Conservation (phyloP, 2,797 vertebrate species). For the Distichodus sexfasciatus region DNA sequence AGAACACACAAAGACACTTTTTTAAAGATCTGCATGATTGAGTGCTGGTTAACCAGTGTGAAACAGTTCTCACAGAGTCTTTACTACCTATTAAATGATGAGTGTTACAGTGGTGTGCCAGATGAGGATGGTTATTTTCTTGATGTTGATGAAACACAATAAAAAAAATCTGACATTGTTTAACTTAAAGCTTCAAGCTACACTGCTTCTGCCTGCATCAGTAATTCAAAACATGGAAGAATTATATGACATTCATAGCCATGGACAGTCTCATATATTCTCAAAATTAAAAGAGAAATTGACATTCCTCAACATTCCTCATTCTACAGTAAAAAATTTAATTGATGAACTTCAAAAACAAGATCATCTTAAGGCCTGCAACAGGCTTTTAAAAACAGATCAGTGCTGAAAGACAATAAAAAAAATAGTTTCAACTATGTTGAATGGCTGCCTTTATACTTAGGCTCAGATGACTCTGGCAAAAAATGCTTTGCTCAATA, state of each 20-base stretch:
- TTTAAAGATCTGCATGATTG: too few relatives aligned
- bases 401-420: constrained; percentile 8
- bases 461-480: background rate
- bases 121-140: too few relatives aligned
- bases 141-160: too few relatives aligned
- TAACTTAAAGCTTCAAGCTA: constrained; percentile 42
- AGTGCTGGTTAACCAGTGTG: too few relatives aligned
- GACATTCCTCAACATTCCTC: constrained; percentile 1
- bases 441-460: background rate
- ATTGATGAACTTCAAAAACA: constrained; percentile 8
- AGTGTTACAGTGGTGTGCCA: too few relatives aligned
- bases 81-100: too few relatives aligned
- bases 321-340: background rate
- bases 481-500: background rate
- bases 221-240: constrained; percentile 47
- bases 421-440: constrained; percentile 3
- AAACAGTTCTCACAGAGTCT: too few relatives aligned
- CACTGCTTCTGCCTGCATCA: constrained; percentile 30
- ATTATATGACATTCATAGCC: constrained; percentile 31
- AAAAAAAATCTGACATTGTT: too few relatives aligned
- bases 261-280: constrained; percentile 17
- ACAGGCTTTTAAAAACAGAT: constrained; percentile 6
- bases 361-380: constrained; percentile 6
- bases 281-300: constrained; percentile 35
- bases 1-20: constrained; percentile 5